Conservation (phyloP, 2,113 vertebrate species). For the Hemicordylus capensis region DNA sequence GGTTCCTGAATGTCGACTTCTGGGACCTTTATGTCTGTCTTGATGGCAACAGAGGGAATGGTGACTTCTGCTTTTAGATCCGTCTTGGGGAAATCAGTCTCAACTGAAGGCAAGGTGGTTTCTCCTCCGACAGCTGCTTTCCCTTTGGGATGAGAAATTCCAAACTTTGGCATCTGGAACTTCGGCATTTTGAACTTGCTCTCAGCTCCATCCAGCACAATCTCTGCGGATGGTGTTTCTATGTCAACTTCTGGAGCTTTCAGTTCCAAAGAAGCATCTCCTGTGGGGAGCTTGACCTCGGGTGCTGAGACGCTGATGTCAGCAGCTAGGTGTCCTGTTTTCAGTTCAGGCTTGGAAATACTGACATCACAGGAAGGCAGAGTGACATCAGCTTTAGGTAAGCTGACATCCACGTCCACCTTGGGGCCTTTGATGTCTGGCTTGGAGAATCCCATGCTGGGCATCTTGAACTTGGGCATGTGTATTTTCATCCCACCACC, state of each 20-base stretch:
- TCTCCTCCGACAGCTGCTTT: fast-evolving
- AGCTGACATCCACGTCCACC: not conserved
- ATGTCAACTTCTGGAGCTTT: not conserved
- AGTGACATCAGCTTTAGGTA: not conserved
- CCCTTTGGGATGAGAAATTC: constrained; percentile 23
- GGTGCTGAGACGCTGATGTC: not conserved
- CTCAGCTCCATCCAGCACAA: not conserved
- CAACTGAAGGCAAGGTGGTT: not conserved
- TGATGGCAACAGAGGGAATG: fast-evolving
- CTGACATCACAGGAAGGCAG: not conserved
- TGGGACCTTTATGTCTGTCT: fast-evolving
- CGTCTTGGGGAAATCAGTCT: fast-evolving
- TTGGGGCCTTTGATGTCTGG: no score
- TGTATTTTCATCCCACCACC: no score
- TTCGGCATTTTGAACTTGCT: constrained; percentile 55
- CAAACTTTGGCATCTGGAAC: constrained; percentile 50
- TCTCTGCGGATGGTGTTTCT: constrained; percentile 35
- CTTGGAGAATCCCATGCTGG: not conserved
- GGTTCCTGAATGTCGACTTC: fast-evolving
- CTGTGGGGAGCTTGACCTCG: not conserved
- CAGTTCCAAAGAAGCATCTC: not conserved
- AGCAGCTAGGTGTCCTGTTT: not conserved
- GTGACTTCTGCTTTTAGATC: fast-evolving
- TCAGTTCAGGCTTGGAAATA: no score
- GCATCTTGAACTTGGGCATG: not conserved